Base-by-base conservation (phyloP, 2,888 invertebrate species). In the Amitus sp. region DNA sequence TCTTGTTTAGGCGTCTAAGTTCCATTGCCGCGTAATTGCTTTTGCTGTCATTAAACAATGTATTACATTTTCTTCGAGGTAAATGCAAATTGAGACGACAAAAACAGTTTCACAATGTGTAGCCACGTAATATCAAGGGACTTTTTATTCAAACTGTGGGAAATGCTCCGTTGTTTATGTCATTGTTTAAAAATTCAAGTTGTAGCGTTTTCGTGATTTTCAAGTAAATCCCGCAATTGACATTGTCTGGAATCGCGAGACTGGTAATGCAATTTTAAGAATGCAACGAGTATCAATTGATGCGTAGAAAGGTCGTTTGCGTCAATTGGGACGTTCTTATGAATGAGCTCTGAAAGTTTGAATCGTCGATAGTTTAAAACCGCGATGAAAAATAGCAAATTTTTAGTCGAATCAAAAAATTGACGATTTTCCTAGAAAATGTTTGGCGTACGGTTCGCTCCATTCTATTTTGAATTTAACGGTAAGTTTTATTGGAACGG, bases 61-160 rank as follows among this genome's bases (percentile, higher is more conserved):
- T 33, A 37, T 2, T 13, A 12, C 37, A 37, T 37, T 37, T 37
- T 37, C 13, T 7, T 37, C 52, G 45, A 52, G 45, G 52, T 52
- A 13, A 20, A 52, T 52, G 52, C 52, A 23, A 52, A 52, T 52
- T 30, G 12, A 42, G 19, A 13, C 17, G 34, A 52, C 13, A 23
- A 43, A 45, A 45, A 52, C 13, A 34, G 40, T 15, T 7, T 10
- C 40, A 13, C 2, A 12, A 28, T n/a, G 42, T 18, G 19, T 50
- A n/a, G n/a, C n/a, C 28, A 40, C 37, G 13, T 37, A 1, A 9
- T n/a, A 37, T 37, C 5, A 15, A 13, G 2, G 15, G 3, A n/a
- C 9, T 37, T 37, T 37, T 5, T 13, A 4, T 15, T 37, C 9
- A 37, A 37, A 13, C 12, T 15, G 37, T 37, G 37, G 37, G 37